These are phyloP conservation scores for Pilophorus perplexus DNA, from an alignment of 2,888 invertebrate genomes.

Conservation along the genomic window DNA sequence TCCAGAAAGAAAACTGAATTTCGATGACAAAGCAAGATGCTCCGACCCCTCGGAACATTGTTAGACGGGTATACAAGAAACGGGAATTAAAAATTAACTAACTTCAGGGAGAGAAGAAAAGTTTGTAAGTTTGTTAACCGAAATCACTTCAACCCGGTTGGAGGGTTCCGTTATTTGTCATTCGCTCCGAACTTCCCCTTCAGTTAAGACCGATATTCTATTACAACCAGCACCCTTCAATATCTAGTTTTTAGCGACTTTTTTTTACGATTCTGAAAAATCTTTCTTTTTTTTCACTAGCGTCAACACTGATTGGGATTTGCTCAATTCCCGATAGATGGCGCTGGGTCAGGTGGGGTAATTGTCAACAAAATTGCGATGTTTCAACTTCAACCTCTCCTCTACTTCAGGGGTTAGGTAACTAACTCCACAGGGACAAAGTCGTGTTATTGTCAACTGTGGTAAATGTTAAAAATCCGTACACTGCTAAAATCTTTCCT, in stretches of 20 bases:
- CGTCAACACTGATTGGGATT: no score
- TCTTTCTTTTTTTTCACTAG: neutral
- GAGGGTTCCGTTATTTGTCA: slow-evolving; percentile 35
- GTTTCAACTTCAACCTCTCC: no score
- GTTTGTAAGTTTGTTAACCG: slow-evolving; percentile 32
- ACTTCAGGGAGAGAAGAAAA: slow-evolving; percentile 30
- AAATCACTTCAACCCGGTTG: slow-evolving; percentile 33
- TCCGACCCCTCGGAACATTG: slow-evolving; percentile 22
- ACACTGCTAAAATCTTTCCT: no score
- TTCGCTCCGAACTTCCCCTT: slow-evolving; percentile 20
- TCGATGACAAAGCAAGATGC: slow-evolving; percentile 25
- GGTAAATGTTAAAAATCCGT: no score
- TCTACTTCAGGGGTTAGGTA: no score
- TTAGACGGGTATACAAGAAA: slow-evolving; percentile 21
- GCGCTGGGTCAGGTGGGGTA: no score
- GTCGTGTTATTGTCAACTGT: no score
- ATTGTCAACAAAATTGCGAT: no score
- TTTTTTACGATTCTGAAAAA: slow-evolving; percentile 7
- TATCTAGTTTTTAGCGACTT: slow-evolving; percentile 27
- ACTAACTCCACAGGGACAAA: no score
- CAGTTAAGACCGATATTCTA: slow-evolving; percentile 34
- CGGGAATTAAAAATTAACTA: slow-evolving; percentile 37
- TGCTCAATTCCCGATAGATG: no score
- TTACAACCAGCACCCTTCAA: no score
- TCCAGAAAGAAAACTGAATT: neutral